Percentiles rank a stretch among this genome's conserved stretches.
These are phyloP conservation scores for Pristionchus maxplancki DNA, from an alignment of 2,888 invertebrate genomes.

Conservation along the genomic window DNA sequence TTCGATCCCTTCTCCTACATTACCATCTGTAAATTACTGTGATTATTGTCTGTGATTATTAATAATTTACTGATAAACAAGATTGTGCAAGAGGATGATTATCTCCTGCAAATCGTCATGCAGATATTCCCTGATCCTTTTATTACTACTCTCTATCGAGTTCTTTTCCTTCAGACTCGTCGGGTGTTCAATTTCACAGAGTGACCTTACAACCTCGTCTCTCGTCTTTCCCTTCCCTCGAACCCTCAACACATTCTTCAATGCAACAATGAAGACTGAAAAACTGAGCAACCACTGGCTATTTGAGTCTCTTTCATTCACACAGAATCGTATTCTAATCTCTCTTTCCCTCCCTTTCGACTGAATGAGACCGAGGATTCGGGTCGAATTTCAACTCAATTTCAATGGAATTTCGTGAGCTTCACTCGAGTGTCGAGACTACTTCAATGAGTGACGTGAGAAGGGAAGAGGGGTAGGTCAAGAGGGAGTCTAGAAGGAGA, in stretches of 20 bases:
- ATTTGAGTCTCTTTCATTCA: background rate
- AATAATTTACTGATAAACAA: background rate
- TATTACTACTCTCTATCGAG: background rate
- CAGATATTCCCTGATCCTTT: background rate
- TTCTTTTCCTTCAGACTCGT: background rate
- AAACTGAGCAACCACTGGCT: background rate
- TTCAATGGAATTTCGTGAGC: constrained; percentile 2
- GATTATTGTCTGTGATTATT: background rate
- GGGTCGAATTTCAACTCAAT: constrained; percentile 41
- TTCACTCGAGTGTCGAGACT: constrained; percentile 28
- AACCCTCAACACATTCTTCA: background rate
- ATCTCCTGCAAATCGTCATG: background rate
- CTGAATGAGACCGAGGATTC: background rate
- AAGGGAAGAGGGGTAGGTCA: background rate
- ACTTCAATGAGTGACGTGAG: background rate
- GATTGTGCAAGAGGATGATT: background rate
- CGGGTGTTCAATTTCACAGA: constrained; percentile 7
- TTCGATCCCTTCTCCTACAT: background rate
- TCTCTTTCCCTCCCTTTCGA: constrained; percentile 6
- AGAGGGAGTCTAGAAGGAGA: background rate
- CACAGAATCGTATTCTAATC: constrained; percentile 17
- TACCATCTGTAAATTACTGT: background rate
- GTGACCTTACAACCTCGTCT: constrained; percentile 5
- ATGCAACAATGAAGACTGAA: background rate
- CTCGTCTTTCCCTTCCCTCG: background rate